Base-by-base conservation (phyloP, 2,797 vertebrate genomes). In the Pangasius sanitwongsei region DNA sequence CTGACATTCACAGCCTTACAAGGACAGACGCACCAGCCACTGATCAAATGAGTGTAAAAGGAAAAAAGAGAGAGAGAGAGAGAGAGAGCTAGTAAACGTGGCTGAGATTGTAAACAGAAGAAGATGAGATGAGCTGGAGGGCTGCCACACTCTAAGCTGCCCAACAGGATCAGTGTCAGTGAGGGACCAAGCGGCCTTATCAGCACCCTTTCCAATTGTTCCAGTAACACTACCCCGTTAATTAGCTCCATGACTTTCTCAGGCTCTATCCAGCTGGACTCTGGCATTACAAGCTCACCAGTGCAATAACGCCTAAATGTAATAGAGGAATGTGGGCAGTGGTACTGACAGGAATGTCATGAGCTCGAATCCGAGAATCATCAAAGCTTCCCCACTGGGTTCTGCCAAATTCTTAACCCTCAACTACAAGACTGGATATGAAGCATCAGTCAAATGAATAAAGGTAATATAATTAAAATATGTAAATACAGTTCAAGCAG, bases 131-230 rank as follows among this genome's bases (percentile, higher is more conserved):
- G 80, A 85, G 34, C 63, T 89, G 83, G 75, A 90, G 82, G 28
- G 41, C 18, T 86, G 83, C 80, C 74, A 88, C 16, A 20, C 59
- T 86, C 72, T 48, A 67, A 86, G 72, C 88, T 84, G 81, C 74
- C 83, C 41, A 89, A 65, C 67, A 89, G 72, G 86, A 90, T 86
- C 86, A 57, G 25, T 7, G 48, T 55, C 41, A 31, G 69, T 67
- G 63, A 57, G 57, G 57, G 82, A 72, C 34, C 74, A 77, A 90
- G 83, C 53, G 65, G 85, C 63, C 70, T 86, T 77, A 87, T 91
- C 90, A 89, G 86, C 85, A 89, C 34, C 53, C 57, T 59, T 72
- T 67, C 75, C 83, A 70, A 57, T 6, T 31, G 48, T 63, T 63
- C 70, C n/a, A 81, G 53, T 48, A 34, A 88, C 63, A 65, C 78